Evolutionary conservation across 1,140 invertebrate species (phyloP).

Genomic region (Ceratina calcarata): DNA sequence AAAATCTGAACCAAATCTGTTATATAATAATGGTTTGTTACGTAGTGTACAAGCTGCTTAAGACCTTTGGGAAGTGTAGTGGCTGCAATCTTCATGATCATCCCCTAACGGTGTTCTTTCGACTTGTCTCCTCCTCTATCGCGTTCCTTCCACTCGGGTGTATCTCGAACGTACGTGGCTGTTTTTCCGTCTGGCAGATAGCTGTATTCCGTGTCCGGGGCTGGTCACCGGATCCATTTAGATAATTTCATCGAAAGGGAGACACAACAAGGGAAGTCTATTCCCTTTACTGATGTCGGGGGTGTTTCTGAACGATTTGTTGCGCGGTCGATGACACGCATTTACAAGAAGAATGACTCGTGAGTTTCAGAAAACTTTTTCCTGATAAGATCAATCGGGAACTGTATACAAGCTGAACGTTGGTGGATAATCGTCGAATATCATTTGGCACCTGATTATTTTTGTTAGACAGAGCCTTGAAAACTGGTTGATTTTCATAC

Average conservation of each 20-base stretch:
- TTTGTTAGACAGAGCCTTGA: too few species aligned
- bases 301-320: slow-evolving; percentile 50
- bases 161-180: slow-evolving; percentile 16
- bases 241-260: slow-evolving; percentile 39
- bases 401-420: too few species aligned
- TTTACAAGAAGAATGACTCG: slow-evolving; percentile 39
- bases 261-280: not conserved
- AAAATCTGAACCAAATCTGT: too few species aligned
- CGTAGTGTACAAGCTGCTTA: too few species aligned
- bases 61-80: too few species aligned
- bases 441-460: too few species aligned
- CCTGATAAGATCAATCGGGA: not conserved
- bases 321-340: not conserved
- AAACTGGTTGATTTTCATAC: too few species aligned
- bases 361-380: slow-evolving; percentile 16
- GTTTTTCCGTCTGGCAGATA: slow-evolving; percentile 18
- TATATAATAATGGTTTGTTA: too few species aligned
- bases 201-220: slow-evolving; percentile 36
- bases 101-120: slow-evolving; percentile 9
- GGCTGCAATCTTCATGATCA: slow-evolving; percentile 49
- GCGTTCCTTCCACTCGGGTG: not conserved
- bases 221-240: slow-evolving; percentile 38
- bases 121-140: not conserved
- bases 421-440: too few species aligned
- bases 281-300: slow-evolving; percentile 22